These are phyloP conservation scores for Caenorhabditis sp. DNA, from an alignment of 2,888 invertebrate species.

Conservation along the genomic window DNA sequence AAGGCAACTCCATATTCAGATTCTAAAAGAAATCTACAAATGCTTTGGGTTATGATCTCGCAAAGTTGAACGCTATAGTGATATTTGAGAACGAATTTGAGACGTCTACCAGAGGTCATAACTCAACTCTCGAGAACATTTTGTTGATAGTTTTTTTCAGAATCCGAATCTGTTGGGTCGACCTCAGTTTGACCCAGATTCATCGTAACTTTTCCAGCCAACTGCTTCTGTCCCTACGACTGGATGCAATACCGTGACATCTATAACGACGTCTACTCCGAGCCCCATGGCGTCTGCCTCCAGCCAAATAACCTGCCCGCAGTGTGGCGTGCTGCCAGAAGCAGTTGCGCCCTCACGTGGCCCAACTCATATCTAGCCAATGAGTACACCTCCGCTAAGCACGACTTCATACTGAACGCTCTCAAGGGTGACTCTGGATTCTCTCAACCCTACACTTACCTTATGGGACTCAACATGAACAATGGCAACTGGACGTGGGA, in stretches of 20 bases:
- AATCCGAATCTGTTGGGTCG: too few relatives aligned
- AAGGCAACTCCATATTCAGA: too few relatives aligned
- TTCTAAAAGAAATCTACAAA: too few relatives aligned
- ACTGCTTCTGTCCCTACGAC: constrained; percentile 60
- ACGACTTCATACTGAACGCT: not conserved
- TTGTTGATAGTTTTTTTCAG: too few relatives aligned
- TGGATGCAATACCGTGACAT: constrained; percentile 44
- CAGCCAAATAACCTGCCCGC: not conserved
- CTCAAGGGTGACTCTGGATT: not conserved
- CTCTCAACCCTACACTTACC: not conserved
- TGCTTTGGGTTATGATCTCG: too few relatives aligned
- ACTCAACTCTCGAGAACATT: too few relatives aligned
- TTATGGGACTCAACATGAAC: not conserved
- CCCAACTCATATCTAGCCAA: not conserved
- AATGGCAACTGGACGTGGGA: not conserved
- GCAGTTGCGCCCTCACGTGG: not conserved
- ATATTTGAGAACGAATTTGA: too few relatives aligned
- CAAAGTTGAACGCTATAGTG: too few relatives aligned
- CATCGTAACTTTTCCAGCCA: constrained; percentile 22
- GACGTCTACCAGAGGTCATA: too few relatives aligned
- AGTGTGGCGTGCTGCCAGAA: not conserved
- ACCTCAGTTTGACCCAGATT: not conserved
- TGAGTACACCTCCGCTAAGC: not conserved
- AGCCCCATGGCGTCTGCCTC: not conserved
- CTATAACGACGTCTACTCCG: constrained; percentile 7